Conservation (phyloP, 2,113 vertebrate genomes). For the Myodes glareolus region DNA sequence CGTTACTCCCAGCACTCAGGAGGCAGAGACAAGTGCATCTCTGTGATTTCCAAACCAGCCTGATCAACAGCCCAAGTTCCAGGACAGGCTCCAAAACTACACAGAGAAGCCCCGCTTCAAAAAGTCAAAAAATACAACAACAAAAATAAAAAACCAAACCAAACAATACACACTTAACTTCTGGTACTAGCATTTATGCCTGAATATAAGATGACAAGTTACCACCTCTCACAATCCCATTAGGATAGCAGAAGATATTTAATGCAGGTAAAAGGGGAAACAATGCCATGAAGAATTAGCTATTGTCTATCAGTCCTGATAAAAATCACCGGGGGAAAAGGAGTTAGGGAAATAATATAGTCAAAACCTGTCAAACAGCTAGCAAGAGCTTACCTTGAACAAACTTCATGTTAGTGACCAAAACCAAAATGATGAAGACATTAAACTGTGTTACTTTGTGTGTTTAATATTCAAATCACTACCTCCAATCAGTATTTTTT, state of each 20-base stretch:
- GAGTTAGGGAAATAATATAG: neutral
- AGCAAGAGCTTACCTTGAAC: neutral
- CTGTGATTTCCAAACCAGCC: too few relatives aligned
- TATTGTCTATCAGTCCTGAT: neutral
- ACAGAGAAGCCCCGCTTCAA: too few relatives aligned
- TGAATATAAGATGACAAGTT: neutral
- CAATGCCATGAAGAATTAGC: neutral
- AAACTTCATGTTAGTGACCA: neutral
- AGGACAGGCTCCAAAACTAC: too few relatives aligned
- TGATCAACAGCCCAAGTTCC: too few relatives aligned
- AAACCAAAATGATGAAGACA: constrained; percentile 28
- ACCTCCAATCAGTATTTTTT: neutral
- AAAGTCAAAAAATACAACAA: too few relatives aligned
- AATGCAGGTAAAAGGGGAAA: neutral
- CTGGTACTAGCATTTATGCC: neutral
- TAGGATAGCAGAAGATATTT: neutral
- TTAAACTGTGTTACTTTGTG: neutral
- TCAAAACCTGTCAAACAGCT: neutral
- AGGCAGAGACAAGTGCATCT: too few relatives aligned
- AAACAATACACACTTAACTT: constrained; percentile 49
- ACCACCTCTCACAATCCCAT: constrained; percentile 23
- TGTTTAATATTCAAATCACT: neutral
- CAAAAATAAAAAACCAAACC: too few relatives aligned
- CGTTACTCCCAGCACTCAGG: too few relatives aligned
- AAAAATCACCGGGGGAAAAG: neutral